Conservation (phyloP, 2,888 invertebrate genomes). For the Tridacna gigas region DNA sequence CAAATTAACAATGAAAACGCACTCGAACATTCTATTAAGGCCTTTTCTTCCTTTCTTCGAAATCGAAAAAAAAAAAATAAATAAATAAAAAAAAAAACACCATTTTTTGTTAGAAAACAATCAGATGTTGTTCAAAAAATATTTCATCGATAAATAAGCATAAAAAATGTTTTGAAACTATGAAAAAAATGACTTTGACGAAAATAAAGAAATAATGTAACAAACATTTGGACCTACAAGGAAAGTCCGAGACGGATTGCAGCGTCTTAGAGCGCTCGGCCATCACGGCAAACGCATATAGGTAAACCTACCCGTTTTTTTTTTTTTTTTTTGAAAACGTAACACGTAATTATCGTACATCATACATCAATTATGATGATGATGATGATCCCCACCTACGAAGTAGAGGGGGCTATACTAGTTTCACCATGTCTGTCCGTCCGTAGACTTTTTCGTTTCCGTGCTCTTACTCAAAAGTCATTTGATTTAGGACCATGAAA, state of each 20-base stretch:
- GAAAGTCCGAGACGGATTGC: constrained; percentile 22
- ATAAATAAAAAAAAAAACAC: too few relatives aligned
- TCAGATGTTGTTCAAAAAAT: constrained; percentile 23
- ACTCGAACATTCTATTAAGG: too few relatives aligned
- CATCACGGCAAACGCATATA: constrained; percentile 24
- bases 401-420: too few relatives aligned
- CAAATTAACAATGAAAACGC: too few relatives aligned
- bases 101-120: too few relatives aligned
- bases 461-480: too few relatives aligned
- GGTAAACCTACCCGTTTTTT: constrained; percentile 24
- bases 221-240: constrained; percentile 22
- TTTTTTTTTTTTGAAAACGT: constrained; percentile 15
- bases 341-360: constrained; percentile 21
- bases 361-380: constrained; percentile 3
- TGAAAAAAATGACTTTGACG: constrained; percentile 24
- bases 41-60: too few relatives aligned
- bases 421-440: too few relatives aligned
- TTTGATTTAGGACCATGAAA: too few relatives aligned
- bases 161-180: constrained; percentile 24
- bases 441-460: too few relatives aligned
- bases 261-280: constrained; percentile 26
- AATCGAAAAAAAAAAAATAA: too few relatives aligned
- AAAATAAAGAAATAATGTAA: constrained; percentile 20
- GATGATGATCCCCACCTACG: too few relatives aligned
- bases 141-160: constrained; percentile 22